phyloP scores from a whole-genome alignment of 2,113 vertebrate species.

The Rhea pennata region DNA sequence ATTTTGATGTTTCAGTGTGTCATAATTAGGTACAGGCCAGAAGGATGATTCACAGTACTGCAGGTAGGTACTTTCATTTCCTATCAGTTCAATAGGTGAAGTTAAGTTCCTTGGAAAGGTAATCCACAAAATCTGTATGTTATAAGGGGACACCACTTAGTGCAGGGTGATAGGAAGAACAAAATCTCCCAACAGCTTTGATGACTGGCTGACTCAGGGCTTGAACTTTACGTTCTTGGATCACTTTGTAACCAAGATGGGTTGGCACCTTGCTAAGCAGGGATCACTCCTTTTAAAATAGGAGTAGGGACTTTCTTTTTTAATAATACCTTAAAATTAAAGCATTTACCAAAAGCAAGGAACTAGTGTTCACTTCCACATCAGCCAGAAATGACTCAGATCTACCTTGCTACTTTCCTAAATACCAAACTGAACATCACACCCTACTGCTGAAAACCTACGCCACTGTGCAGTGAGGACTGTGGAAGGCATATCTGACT shows the following conservation, averaged over 20 bases:
- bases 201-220: neutral
- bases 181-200: neutral
- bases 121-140: neutral
- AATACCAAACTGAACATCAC: neutral
- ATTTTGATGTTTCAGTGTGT: neutral
- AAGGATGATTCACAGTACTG: neutral
- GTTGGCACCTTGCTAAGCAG: neutral
- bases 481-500: neutral
- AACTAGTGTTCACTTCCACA: neutral
- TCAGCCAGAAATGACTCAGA: neutral
- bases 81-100: neutral
- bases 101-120: neutral
- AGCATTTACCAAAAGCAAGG: neutral
- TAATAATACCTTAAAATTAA: neutral
- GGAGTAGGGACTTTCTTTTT: neutral
- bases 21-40: neutral
- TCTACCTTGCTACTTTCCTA: neutral
- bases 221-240: neutral
- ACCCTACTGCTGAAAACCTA: neutral
- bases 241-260: neutral
- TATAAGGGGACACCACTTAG: neutral
- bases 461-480: neutral
- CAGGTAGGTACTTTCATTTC: neutral
- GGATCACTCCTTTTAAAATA: neutral
- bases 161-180: neutral